phyloP scores from a whole-genome alignment of 2,797 vertebrate genomes.

The Eutrigla gurnardus region DNA sequence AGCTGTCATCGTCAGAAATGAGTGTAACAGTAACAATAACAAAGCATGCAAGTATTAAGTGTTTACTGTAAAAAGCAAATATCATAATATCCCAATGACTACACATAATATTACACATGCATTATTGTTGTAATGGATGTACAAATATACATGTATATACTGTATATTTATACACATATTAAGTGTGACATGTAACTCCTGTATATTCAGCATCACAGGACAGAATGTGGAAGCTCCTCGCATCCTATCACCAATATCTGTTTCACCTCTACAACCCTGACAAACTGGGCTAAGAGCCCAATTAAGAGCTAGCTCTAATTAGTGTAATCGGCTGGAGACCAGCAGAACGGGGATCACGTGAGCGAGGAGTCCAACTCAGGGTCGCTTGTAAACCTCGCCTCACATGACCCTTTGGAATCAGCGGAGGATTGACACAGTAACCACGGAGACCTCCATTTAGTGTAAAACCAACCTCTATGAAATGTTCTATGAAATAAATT shows the following conservation, averaged over 20 bases:
- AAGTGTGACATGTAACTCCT: not conserved
- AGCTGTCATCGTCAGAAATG: not conserved
- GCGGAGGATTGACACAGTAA: conserved; percentile 55
- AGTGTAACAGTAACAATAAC: not conserved
- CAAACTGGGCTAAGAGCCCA: conserved; percentile 77
- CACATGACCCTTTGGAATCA: conserved; percentile 41
- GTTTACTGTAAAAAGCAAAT: not conserved
- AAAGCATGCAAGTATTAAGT: not conserved
- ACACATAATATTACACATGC: not conserved
- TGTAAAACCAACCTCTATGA: not conserved
- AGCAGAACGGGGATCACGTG: conserved; percentile 49
- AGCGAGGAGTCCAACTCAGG: conserved; percentile 41
- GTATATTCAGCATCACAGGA: conserved; percentile 7
- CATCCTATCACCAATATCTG: conserved; percentile 55
- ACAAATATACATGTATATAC: too few relatives aligned
- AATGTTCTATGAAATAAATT: conserved; percentile 5
- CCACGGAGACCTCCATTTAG: conserved; percentile 1
- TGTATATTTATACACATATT: too few relatives aligned
- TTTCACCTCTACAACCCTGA: conserved; percentile 55
- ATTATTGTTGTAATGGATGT: not conserved
- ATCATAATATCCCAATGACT: not conserved
- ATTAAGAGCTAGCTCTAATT: conserved; percentile 78
- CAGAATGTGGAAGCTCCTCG: not conserved
- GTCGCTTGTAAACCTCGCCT: conserved; percentile 29
- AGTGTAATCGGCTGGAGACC: conserved; percentile 69